Evolutionary conservation across 2,888 invertebrate genomes (phyloP).

Genomic region (Megaustenia siamemsis): DNA sequence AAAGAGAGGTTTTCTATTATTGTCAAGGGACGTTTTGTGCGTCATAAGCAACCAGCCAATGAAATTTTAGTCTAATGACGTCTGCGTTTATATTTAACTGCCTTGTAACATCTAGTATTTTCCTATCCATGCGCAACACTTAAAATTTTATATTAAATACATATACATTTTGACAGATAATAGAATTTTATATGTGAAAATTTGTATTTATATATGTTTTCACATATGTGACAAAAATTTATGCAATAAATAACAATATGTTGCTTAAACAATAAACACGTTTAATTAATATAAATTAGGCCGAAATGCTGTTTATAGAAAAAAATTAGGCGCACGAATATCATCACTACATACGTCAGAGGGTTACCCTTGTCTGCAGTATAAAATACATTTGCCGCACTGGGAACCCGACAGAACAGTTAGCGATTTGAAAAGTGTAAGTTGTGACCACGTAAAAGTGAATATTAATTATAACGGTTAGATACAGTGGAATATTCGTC

Average conservation of each 20-base stretch:
- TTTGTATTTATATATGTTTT: too few relatives aligned
- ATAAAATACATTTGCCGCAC: conserved; percentile 19
- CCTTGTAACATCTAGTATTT: neutral
- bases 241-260: too few relatives aligned
- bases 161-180: too few relatives aligned
- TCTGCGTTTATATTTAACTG: conserved; percentile 47
- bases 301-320: neutral
- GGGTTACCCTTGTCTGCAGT: conserved; percentile 37
- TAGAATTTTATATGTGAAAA: too few relatives aligned
- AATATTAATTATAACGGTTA: neutral
- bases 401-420: conserved; percentile 40
- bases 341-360: conserved; percentile 35
- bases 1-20: conserved; percentile 25
- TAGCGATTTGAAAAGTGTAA: neutral
- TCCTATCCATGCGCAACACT: conserved; percentile 1
- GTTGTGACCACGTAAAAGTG: neutral
- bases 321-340: conserved; percentile 49
- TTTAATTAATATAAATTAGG: neutral
- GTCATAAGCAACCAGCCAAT: conserved; percentile 35
- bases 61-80: conserved; percentile 39
- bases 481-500: neutral
- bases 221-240: too few relatives aligned
- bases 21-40: conserved; percentile 49
- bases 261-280: too few relatives aligned
- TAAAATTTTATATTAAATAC: too few relatives aligned